Evolutionary conservation across 2,113 vertebrate genomes (phyloP).

Genomic region (Phasianus colchicus): DNA sequence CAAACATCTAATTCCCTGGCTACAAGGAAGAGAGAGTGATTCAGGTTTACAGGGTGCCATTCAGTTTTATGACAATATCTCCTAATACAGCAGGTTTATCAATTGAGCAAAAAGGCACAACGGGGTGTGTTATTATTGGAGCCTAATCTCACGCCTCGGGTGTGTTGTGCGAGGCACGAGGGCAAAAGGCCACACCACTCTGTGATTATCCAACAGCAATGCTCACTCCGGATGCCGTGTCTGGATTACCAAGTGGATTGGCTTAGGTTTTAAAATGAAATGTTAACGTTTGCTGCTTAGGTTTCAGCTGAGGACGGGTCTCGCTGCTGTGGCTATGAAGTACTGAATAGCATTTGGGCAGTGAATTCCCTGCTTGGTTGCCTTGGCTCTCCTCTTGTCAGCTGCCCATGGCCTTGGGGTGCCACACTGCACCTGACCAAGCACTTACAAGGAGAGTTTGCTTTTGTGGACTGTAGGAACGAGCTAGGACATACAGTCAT

Average conservation of each 20-base stretch:
- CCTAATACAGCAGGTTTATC: conserved; percentile 71
- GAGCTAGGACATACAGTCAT: fast-evolving
- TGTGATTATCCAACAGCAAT: conserved; percentile 68
- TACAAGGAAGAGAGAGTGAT: conserved; percentile 52
- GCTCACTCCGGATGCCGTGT: conserved; percentile 41
- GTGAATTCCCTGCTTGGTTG: not conserved
- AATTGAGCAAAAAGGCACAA: conserved; percentile 70
- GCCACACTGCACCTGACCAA: not conserved
- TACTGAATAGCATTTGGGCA: fast-evolving
- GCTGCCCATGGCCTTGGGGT: not conserved
- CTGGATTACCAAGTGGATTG: conserved; percentile 66
- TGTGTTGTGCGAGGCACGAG: conserved; percentile 58
- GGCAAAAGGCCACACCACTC: conserved; percentile 60
- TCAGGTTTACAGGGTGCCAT: conserved; percentile 73
- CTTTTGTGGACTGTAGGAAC: fast-evolving
- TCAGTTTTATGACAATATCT: conserved; percentile 74
- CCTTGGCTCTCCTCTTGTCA: not conserved
- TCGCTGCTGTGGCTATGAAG: not conserved
- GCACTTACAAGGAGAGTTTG: not conserved
- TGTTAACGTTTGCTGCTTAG: conserved; percentile 31
- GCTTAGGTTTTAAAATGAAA: conserved; percentile 53
- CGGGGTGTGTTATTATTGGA: conserved; percentile 67
- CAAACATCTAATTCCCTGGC: conserved; percentile 60
- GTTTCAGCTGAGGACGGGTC: not conserved
- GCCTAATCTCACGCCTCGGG: conserved; percentile 70